Evolutionary conservation across 2,888 invertebrate genomes (phyloP), one percentile per base, ranked within the genome.

Genomic region (Mellilla xanthometata): DNA sequence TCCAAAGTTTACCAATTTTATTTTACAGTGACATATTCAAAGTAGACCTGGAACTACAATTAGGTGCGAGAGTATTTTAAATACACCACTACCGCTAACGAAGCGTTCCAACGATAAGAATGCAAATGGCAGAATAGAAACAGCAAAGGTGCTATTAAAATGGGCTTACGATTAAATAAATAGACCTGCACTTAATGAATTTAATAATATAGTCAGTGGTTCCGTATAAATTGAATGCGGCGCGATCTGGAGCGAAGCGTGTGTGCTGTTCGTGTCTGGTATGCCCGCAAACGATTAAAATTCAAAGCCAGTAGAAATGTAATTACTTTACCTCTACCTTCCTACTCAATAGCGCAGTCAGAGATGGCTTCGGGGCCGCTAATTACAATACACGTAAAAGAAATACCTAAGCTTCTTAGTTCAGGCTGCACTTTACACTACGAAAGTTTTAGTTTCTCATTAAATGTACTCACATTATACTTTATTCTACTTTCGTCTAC

Each of bases 231-330:
- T 67, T 62, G 58, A 67, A 63, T 60, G 56, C 56, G 58, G 57
- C 63, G 56, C 61, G 58, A 58, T 66, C 46, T 41, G 38, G 41
- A 33, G 38, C 39, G 41, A 39, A 33, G 54, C 45, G 49, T 63
- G 58, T 66, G 58, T 59, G 58, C 55, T 49, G 55, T 36, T 47
- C 36, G 40, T 47, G 41, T 38, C 38, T 11, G 41, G 41, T 33
- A 33, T 41, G 41, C 40, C 62, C 54, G 56, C 65, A 67, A 70
- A 73, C 79, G 76, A 82, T 87, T 87, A 79, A 82, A 85, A 87
- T 86, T 86, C 87, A 86, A 81, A 86, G 77, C 76, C 68, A 69
- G 86, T 82, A 85, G 80, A 82, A 82, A 82, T 78, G 80, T 83
- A 85, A 87, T 86, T 86, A 82, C 83, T 79, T 41, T 27, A 47